These are phyloP conservation scores for Pluvianellus socialis DNA, from an alignment of 2,113 vertebrate species.

Conservation along the genomic window DNA sequence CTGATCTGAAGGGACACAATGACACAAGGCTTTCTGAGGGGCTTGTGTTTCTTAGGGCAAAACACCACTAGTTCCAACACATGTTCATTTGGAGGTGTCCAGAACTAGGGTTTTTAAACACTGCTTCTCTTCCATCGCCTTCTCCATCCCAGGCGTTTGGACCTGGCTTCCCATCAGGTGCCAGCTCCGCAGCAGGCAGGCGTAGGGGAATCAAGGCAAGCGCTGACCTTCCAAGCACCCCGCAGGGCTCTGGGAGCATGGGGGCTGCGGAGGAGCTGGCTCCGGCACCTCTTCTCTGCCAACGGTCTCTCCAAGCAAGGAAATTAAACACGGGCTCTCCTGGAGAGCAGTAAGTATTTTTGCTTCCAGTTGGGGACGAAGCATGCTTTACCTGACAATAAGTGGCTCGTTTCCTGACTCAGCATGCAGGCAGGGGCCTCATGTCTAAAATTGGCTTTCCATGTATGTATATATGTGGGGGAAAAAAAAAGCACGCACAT, in stretches of 20 bases:
- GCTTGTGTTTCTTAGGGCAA: background rate
- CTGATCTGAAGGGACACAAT: background rate
- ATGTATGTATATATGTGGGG: background rate
- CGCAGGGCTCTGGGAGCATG: accelerated
- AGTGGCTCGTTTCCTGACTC: background rate
- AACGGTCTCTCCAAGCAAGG: background rate
- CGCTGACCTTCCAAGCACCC: accelerated
- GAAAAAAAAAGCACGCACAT: background rate
- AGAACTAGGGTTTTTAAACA: background rate
- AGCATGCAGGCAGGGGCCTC: background rate
- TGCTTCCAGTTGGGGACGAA: background rate
- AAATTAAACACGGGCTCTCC: background rate
- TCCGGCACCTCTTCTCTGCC: background rate
- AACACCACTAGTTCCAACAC: background rate
- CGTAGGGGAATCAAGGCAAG: accelerated
- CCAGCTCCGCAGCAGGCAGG: background rate
- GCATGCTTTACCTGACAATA: background rate
- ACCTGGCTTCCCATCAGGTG: background rate
- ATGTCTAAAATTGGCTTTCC: background rate
- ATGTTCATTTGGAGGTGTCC: accelerated
- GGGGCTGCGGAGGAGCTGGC: background rate
- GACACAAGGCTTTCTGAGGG: background rate
- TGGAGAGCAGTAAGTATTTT: background rate
- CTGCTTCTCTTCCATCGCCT: background rate
- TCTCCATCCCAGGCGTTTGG: background rate